These are phyloP conservation scores for Melanotaenia duboulayi DNA, from an alignment of 2,113 vertebrate genomes.

Conservation along the genomic window DNA sequence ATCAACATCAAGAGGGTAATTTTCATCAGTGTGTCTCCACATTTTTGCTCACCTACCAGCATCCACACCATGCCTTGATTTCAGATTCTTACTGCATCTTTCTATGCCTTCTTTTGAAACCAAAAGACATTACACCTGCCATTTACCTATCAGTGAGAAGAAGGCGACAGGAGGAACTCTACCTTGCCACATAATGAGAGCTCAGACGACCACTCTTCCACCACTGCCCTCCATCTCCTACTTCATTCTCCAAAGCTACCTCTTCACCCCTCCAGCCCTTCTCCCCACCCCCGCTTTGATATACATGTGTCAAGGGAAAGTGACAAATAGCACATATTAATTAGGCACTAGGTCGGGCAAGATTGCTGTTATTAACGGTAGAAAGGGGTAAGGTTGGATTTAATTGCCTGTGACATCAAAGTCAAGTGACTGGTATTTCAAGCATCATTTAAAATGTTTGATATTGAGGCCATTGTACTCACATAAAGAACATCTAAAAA, in stretches of 20 bases:
- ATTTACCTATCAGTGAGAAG: constrained; percentile 27
- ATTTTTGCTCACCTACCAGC: background rate
- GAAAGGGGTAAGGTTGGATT: constrained; percentile 97
- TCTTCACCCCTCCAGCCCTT: constrained; percentile 63
- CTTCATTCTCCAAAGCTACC: constrained; percentile 45
- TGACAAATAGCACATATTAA: constrained; percentile 99
- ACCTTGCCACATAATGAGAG: constrained; percentile 77
- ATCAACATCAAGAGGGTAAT: constrained; percentile 6
- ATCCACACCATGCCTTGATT: background rate
- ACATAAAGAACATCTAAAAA: constrained; percentile 99
- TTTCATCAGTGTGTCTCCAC: constrained; percentile 3
- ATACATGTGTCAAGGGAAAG: constrained; percentile 98
- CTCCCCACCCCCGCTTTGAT: constrained; percentile 88
- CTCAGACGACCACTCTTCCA: constrained; percentile 67
- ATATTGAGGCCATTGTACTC: constrained; percentile 99
- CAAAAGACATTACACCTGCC: constrained; percentile 41
- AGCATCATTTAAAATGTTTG: constrained; percentile 99
- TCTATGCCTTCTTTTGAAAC: constrained; percentile 26
- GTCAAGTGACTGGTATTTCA: constrained; percentile 99
- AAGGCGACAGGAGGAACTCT: constrained; percentile 32
- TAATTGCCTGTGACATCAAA: constrained; percentile 99
- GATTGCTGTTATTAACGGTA: constrained; percentile 99
- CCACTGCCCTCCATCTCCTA: constrained; percentile 73
- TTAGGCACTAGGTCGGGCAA: constrained; percentile 98
- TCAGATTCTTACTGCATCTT: background rate